These are phyloP conservation scores for Galaxea fascicularis DNA, from an alignment of 92 coral and sea anemone species.

Conservation along the genomic window DNA sequence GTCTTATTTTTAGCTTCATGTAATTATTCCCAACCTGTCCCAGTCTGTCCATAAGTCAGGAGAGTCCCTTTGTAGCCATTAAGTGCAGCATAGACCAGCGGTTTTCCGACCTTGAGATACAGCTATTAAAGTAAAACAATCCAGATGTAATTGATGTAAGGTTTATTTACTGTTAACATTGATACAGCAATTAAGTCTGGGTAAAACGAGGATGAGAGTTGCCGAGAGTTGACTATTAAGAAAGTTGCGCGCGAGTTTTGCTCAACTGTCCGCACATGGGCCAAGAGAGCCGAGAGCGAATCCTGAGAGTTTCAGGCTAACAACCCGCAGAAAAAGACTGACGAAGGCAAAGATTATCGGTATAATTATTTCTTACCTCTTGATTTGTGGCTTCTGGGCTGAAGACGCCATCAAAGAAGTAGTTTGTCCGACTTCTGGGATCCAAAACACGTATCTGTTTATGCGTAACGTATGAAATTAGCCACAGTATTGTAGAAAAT, in stretches of 20 bases:
- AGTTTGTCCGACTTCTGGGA: conserved; percentile 86
- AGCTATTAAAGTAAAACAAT: conserved; percentile 44
- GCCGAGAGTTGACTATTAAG: too few species aligned
- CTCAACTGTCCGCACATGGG: too few species aligned
- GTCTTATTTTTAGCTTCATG: neutral
- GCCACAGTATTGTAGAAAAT: neutral
- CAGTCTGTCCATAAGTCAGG: conserved; percentile 89
- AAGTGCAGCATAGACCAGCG: conserved; percentile 89
- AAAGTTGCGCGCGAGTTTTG: too few species aligned
- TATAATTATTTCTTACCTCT: conserved; percentile 51
- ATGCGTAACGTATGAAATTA: neutral
- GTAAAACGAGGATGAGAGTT: too few species aligned
- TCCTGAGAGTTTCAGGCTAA: neutral
- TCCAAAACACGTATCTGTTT: conserved; percentile 85
- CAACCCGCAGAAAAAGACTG: too few species aligned
- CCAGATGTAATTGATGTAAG: neutral
- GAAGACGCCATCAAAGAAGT: conserved; percentile 91
- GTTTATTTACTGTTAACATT: neutral
- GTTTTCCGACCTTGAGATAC: conserved; percentile 85
- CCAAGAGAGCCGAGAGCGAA: too few species aligned
- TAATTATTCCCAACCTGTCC: conserved; percentile 68
- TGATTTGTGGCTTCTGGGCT: conserved; percentile 87
- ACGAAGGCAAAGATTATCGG: neutral
- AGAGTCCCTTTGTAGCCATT: conserved; percentile 91
- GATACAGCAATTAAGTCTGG: neutral